Conservation (phyloP, 1,140 invertebrate genomes). For the Drosophila hydei region DNA sequence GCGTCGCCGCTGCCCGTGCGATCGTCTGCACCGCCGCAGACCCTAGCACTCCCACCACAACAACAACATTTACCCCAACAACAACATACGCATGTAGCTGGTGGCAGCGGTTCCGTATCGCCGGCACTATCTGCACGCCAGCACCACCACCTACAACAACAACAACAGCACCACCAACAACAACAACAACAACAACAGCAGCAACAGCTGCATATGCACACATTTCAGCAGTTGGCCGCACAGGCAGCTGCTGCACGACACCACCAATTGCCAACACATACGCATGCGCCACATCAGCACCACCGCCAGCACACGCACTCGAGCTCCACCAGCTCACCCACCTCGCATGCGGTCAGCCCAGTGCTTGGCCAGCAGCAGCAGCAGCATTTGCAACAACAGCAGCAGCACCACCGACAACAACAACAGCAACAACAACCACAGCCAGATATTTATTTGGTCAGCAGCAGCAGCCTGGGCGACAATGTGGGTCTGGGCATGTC, state of each 20-base stretch:
- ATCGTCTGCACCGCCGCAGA: conserved; percentile 78
- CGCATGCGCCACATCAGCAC: conserved; percentile 42
- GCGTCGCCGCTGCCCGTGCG: conserved; percentile 79
- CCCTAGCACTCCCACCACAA: conserved; percentile 73
- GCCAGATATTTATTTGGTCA: conserved; percentile 82
- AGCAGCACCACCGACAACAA: conserved; percentile 33
- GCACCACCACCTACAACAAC: conserved; percentile 64
- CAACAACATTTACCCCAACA: conserved; percentile 48
- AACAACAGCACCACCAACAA: conserved; percentile 54
- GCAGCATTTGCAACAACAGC: conserved; percentile 63
- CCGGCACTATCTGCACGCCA: conserved; percentile 78
- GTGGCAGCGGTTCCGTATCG: conserved; percentile 74
- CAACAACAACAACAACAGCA: conserved; percentile 67
- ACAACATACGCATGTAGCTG: conserved; percentile 53
- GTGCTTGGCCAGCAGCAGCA: conserved; percentile 65
- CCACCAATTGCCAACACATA: conserved; percentile 50
- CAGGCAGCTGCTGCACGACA: conserved; percentile 71
- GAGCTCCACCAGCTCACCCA: conserved; percentile 77
- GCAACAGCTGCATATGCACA: conserved; percentile 73
- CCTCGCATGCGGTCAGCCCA: conserved; percentile 75
- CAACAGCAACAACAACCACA: conserved; percentile 52
- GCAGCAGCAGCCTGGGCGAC: conserved; percentile 82
- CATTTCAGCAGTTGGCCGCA: conserved; percentile 79
- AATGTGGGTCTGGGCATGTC: conserved; percentile 68
- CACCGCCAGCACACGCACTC: conserved; percentile 73